phyloP scores from a whole-genome alignment of 2,797 vertebrate species.

The Varecia variegata region DNA sequence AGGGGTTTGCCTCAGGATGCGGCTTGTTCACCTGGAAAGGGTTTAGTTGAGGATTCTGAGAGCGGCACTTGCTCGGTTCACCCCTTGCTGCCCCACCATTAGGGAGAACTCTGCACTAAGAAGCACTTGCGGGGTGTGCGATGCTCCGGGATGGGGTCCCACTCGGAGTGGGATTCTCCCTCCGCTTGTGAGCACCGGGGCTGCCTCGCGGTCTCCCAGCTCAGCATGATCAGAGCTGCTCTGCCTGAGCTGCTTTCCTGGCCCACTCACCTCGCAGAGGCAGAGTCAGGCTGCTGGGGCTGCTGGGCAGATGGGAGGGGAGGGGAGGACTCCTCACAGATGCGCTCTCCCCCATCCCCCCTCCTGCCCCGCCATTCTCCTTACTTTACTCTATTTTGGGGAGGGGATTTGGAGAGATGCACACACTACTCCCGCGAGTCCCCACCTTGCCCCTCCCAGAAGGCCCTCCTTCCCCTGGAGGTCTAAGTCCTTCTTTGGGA shows the following conservation, averaged over 20 bases:
- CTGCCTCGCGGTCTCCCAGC: accelerated
- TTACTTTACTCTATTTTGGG: background rate
- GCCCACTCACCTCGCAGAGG: background rate
- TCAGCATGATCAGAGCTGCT: background rate
- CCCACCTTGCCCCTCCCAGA: background rate
- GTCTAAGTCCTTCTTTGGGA: background rate
- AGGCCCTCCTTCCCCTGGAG: background rate
- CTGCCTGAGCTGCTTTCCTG: background rate
- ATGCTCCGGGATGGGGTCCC: background rate
- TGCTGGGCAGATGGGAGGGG: no score
- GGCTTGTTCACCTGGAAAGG: background rate
- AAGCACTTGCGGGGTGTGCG: no score
- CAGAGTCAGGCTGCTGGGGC: background rate
- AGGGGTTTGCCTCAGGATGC: background rate
- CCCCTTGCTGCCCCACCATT: background rate
- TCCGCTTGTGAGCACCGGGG: background rate
- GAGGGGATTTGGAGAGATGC: background rate
- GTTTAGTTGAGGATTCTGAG: background rate
- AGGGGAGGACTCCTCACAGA: background rate
- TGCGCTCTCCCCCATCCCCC: background rate
- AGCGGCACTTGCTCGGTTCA: background rate
- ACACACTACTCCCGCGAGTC: background rate
- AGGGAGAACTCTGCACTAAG: background rate
- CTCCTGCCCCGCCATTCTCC: background rate
- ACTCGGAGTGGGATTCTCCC: background rate